Evolutionary conservation across 2,113 vertebrate species (phyloP).

Genomic region (Nothoprocta perdicaria): DNA sequence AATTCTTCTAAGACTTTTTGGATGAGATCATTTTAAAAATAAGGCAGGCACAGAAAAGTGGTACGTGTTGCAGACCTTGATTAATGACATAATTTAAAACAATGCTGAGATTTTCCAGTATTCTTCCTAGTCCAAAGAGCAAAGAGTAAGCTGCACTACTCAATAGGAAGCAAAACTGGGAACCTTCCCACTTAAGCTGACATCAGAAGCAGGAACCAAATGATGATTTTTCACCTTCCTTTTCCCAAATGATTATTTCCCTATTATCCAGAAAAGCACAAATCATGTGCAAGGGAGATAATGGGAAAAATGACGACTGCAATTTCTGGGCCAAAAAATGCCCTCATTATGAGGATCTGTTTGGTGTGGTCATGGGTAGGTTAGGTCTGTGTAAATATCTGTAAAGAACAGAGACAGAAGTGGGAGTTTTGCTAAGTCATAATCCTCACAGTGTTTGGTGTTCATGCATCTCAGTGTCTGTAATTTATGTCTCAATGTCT

Average conservation of each 20-base stretch:
- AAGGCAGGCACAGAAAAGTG: not conserved
- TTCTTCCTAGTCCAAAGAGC: not conserved
- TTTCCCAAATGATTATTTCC: not conserved
- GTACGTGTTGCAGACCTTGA: conserved; percentile 28
- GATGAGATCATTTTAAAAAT: conserved; percentile 37
- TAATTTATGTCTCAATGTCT: not conserved
- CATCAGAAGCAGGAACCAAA: conserved; percentile 10
- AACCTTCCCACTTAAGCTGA: conserved; percentile 16
- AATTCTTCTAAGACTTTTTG: conserved; percentile 23
- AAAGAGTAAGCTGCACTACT: conserved; percentile 29
- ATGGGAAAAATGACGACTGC: not conserved
- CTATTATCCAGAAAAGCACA: not conserved
- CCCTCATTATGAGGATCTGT: not conserved
- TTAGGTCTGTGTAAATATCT: not conserved
- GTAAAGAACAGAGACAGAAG: not conserved
- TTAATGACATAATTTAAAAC: conserved; percentile 55
- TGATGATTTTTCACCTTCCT: conserved; percentile 16
- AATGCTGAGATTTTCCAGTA: conserved; percentile 42
- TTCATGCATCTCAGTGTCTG: not conserved
- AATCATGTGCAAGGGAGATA: not conserved
- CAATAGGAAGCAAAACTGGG: conserved; percentile 13
- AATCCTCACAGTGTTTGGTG: not conserved
- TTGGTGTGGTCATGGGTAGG: not conserved
- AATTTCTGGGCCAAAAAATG: not conserved
- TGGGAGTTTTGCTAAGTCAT: not conserved